Evolutionary conservation across 2,888 invertebrate species (phyloP).

Genomic region (Willowsia nigromaculata): DNA sequence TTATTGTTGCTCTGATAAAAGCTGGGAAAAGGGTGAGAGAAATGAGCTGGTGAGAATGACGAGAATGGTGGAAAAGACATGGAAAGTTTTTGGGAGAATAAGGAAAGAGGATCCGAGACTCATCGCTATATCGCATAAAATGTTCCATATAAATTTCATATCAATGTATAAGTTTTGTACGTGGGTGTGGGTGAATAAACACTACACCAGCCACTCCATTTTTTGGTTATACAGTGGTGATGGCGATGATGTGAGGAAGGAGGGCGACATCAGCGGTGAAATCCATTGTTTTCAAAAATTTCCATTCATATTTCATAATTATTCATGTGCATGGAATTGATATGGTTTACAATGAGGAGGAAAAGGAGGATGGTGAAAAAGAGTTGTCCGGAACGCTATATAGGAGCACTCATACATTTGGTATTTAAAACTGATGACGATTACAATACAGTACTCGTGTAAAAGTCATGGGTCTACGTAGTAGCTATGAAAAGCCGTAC

Average conservation of each 20-base stretch:
- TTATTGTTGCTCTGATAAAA: not conserved
- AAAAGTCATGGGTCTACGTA: not conserved
- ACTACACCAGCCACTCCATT: not conserved
- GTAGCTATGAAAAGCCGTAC: not conserved
- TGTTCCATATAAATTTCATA: not conserved
- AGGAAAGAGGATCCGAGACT: not conserved
- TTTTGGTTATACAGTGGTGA: not conserved
- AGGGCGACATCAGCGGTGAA: not conserved
- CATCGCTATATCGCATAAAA: not conserved
- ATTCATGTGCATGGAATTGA: constrained; percentile 72
- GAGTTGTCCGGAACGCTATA: not conserved
- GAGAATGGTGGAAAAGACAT: not conserved
- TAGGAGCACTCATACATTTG: not conserved
- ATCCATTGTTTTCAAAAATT: constrained; percentile 65
- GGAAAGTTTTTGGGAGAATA: not conserved
- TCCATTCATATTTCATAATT: constrained; percentile 70
- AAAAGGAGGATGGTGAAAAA: constrained; percentile 13
- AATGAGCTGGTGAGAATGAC: not conserved
- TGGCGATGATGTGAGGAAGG: not conserved
- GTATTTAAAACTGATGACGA: not conserved
- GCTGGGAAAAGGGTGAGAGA: not conserved
- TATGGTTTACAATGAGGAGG: constrained; percentile 64
- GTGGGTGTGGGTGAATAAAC: not conserved
- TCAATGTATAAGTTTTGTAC: not conserved
- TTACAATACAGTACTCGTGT: not conserved